These are phyloP conservation scores for Neodiprion fabricii DNA, from an alignment of 1,140 invertebrate species.

Conservation along the genomic window DNA sequence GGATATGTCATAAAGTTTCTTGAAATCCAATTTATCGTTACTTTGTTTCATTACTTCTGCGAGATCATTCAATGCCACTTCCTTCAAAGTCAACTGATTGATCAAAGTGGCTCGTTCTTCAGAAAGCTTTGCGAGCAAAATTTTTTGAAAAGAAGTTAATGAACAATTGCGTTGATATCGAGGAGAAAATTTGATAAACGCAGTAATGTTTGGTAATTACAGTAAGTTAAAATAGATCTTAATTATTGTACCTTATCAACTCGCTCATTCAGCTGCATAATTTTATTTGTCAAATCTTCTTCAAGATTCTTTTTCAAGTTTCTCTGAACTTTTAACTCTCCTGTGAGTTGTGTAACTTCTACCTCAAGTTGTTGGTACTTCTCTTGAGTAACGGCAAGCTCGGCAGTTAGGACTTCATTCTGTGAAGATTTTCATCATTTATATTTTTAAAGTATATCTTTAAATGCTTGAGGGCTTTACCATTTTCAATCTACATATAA, in stretches of 20 bases:
- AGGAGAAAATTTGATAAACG: slow-evolving; percentile 24
- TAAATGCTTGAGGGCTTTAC: not conserved
- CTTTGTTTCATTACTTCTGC: slow-evolving; percentile 49
- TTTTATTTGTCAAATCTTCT: slow-evolving; percentile 45
- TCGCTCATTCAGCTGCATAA: slow-evolving; percentile 52
- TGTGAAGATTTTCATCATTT: slow-evolving; percentile 26
- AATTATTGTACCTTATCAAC: slow-evolving; percentile 46
- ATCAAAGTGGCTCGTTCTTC: slow-evolving; percentile 44
- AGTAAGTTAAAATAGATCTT: not conserved
- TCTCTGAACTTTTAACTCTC: slow-evolving; percentile 46
- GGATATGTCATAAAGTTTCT: slow-evolving; percentile 54
- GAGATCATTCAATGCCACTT: slow-evolving; percentile 52
- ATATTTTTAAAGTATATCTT: not conserved
- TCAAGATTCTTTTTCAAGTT: slow-evolving; percentile 48
- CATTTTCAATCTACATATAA: not conserved
- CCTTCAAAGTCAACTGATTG: slow-evolving; percentile 47
- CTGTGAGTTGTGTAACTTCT: slow-evolving; percentile 40
- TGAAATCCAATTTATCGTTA: slow-evolving; percentile 51
- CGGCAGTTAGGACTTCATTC: slow-evolving; percentile 51
- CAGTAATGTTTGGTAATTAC: slow-evolving; percentile 14
- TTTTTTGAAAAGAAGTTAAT: too few relatives aligned
- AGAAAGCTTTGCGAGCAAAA: slow-evolving; percentile 37
- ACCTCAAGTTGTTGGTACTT: slow-evolving; percentile 47
- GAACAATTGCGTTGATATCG: slow-evolving; percentile 21
- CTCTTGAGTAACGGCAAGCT: slow-evolving; percentile 38